phyloP scores from a whole-genome alignment of 2,113 vertebrate species.

The Raja brachyura region DNA sequence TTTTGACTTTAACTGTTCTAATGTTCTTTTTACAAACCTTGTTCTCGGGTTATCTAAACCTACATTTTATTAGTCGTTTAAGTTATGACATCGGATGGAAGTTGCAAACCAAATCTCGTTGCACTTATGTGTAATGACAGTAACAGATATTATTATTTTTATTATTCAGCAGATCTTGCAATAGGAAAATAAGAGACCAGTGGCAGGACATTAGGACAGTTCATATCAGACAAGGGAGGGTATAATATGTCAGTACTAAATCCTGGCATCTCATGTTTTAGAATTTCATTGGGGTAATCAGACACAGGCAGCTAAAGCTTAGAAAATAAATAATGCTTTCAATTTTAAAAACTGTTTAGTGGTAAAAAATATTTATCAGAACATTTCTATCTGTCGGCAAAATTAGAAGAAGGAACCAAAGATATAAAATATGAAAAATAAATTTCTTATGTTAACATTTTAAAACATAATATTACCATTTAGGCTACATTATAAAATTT shows the following conservation, averaged over 20 bases:
- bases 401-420: not conserved
- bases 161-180: not conserved
- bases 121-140: too few species aligned
- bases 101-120: too few species aligned
- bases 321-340: not conserved
- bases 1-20: too few species aligned
- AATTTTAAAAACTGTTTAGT: not conserved
- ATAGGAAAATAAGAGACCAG: not conserved
- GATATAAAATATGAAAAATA: not conserved
- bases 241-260: not conserved
- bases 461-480: not conserved
- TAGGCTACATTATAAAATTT: not conserved
- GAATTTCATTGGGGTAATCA: not conserved
- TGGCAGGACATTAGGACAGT: not conserved
- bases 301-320: not conserved
- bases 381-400: not conserved
- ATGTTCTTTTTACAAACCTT: too few species aligned
- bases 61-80: too few species aligned
- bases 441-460: not conserved
- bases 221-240: not conserved
- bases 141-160: too few species aligned
- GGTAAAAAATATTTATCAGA: not conserved
- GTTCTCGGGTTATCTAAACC: too few species aligned
- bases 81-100: too few species aligned
- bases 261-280: not conserved